A percentile compares a stretch with the other conserved stretches of the same genome.
Conservation (phyloP, 2,888 invertebrate species). For the Pomacea canaliculata region DNA sequence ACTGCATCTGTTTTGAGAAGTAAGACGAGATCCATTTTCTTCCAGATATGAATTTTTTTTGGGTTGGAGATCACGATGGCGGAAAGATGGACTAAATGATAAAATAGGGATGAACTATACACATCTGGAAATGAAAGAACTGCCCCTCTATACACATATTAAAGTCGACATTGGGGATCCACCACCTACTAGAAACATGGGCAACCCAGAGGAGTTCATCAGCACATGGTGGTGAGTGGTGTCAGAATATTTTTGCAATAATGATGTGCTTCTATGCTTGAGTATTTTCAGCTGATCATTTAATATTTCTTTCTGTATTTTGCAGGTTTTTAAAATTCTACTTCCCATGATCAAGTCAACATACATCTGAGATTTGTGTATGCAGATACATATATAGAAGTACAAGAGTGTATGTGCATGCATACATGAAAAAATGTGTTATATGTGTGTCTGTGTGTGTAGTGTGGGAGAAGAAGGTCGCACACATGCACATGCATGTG, state of each 20-base stretch:
- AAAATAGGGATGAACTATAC: slow-evolving; percentile 64
- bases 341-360: slow-evolving; percentile 32
- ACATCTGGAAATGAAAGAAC: slow-evolving; percentile 56
- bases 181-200: slow-evolving; percentile 42
- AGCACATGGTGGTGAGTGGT: slow-evolving; percentile 49
- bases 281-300: too few species aligned
- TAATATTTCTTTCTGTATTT: slow-evolving; percentile 2
- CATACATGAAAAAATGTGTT: too few species aligned
- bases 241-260: too few species aligned
- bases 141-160: slow-evolving; percentile 71
- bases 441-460: neutral
- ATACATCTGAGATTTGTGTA: neutral
- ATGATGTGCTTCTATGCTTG: too few species aligned
- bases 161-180: slow-evolving; percentile 71
- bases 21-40: neutral
- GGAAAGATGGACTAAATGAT: slow-evolving; percentile 71
- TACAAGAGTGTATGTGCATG: too few species aligned
- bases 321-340: slow-evolving; percentile 44
- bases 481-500: too few species aligned
- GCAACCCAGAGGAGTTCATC: slow-evolving; percentile 40
- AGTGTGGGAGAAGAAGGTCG: too few species aligned
- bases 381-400: neutral
- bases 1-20: too few species aligned
- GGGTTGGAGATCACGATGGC: slow-evolving; percentile 60
- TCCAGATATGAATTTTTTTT: slow-evolving; percentile 57